Evolutionary conservation across 2,797 vertebrate species (phyloP).

Genomic region (Catamblyrhynchus diadema): DNA sequence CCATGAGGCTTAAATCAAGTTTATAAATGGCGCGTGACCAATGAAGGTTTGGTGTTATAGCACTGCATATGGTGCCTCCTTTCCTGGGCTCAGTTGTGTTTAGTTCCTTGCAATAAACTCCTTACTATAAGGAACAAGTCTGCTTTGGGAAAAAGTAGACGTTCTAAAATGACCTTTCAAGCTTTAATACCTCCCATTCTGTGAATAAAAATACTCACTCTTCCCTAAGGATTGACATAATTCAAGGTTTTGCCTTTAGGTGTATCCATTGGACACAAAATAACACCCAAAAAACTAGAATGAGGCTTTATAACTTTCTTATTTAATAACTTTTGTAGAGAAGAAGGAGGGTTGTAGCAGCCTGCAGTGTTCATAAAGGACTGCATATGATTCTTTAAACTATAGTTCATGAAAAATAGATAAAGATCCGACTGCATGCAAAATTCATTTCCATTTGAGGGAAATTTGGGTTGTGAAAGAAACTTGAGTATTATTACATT

Average conservation of each 20-base stretch:
- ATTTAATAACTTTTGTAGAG: slow-evolving; percentile 2
- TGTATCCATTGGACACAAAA: not conserved
- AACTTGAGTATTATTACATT: slow-evolving; percentile 9
- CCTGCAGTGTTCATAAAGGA: slow-evolving; percentile 24
- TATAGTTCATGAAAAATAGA: slow-evolving; percentile 43
- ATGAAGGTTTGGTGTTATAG: not conserved
- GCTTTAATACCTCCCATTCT: not conserved
- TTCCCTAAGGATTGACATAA: not conserved
- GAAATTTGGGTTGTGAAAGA: slow-evolving; percentile 25
- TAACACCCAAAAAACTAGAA: not conserved
- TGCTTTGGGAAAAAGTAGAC: slow-evolving; percentile 12
- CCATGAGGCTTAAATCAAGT: slow-evolving; percentile 27
- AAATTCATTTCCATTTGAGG: slow-evolving; percentile 49
- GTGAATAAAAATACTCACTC: slow-evolving; percentile 22
- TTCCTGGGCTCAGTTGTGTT: not conserved
- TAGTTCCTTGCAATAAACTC: slow-evolving; percentile 18
- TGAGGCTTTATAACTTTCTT: not conserved
- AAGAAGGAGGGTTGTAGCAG: not conserved
- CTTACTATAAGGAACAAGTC: not conserved
- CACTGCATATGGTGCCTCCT: not conserved
- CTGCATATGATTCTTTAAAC: slow-evolving; percentile 8
- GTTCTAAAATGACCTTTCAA: slow-evolving; percentile 37
- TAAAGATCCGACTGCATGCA: slow-evolving; percentile 23
- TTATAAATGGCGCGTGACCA: not conserved
- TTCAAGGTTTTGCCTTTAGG: slow-evolving; percentile 15